These are phyloP conservation scores for Arnoldichthys spilopterus DNA, from an alignment of 2,797 vertebrate genomes.

Conservation along the genomic window DNA sequence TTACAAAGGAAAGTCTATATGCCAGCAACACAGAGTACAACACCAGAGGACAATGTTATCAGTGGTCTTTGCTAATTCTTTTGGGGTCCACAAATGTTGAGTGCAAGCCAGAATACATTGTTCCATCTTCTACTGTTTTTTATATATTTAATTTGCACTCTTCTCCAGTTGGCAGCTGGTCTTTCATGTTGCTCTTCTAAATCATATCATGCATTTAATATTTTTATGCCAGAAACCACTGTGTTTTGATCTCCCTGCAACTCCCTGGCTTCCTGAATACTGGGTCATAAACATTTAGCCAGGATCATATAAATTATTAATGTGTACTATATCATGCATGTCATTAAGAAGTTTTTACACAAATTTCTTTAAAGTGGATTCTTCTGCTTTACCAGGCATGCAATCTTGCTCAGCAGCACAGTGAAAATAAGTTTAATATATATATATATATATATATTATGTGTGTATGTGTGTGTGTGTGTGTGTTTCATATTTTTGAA, in stretches of 20 bases:
- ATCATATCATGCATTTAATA: neutral
- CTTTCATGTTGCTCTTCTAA: neutral
- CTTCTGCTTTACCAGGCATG: neutral
- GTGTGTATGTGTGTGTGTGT: too few species aligned
- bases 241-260: neutral
- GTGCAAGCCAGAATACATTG: neutral
- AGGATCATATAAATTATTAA: neutral
- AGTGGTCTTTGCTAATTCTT: neutral
- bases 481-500: too few species aligned
- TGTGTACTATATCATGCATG: neutral
- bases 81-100: neutral
- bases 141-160: neutral
- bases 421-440: too few species aligned
- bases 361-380: neutral
- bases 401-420: neutral
- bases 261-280: neutral
- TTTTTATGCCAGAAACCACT: neutral
- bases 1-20: neutral
- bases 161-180: neutral
- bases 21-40: neutral
- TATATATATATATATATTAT: too few species aligned
- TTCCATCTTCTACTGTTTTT: constrained; percentile 3
- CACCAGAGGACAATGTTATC: neutral
- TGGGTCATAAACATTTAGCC: neutral
- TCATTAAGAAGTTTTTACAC: neutral